These are phyloP conservation scores for Tortricodes alternella DNA, from an alignment of 2,888 invertebrate genomes.

Conservation along the genomic window DNA sequence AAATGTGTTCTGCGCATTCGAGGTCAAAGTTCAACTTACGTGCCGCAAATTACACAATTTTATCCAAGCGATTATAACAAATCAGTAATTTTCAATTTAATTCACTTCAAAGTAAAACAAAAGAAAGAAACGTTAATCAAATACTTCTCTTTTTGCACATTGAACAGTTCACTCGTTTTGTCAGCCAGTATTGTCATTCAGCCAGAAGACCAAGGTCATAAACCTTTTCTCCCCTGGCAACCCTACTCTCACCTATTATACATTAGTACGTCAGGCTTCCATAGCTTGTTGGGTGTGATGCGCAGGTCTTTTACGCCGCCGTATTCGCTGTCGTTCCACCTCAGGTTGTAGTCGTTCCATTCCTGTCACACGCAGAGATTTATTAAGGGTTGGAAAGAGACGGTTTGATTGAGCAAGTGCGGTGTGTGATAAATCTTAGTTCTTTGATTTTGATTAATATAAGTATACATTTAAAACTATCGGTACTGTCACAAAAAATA, in stretches of 20 bases:
- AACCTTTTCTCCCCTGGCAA: background rate
- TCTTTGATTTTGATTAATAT: too few relatives aligned
- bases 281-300: slow-evolving; percentile 96
- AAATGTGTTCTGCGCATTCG: too few relatives aligned
- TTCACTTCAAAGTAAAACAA: too few relatives aligned
- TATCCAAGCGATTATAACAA: too few relatives aligned
- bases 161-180: background rate
- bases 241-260: slow-evolving; percentile 94
- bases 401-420: background rate
- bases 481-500: too few relatives aligned
- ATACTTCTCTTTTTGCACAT: too few relatives aligned
- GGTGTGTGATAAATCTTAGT: too few relatives aligned
- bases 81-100: too few relatives aligned
- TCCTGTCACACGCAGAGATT: slow-evolving; percentile 85
- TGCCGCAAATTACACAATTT: too few relatives aligned
- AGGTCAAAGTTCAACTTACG: too few relatives aligned
- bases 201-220: background rate
- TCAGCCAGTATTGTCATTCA: background rate
- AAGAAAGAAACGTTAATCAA: too few relatives aligned
- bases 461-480: too few relatives aligned
- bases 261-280: slow-evolving; percentile 99
- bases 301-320: slow-evolving; percentile 96
- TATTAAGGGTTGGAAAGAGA: slow-evolving; percentile 45
- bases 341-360: slow-evolving; percentile 98
- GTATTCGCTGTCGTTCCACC: slow-evolving; percentile 98